Conservation (phyloP, 1,140 invertebrate genomes). For the Achroia grisella region DNA sequence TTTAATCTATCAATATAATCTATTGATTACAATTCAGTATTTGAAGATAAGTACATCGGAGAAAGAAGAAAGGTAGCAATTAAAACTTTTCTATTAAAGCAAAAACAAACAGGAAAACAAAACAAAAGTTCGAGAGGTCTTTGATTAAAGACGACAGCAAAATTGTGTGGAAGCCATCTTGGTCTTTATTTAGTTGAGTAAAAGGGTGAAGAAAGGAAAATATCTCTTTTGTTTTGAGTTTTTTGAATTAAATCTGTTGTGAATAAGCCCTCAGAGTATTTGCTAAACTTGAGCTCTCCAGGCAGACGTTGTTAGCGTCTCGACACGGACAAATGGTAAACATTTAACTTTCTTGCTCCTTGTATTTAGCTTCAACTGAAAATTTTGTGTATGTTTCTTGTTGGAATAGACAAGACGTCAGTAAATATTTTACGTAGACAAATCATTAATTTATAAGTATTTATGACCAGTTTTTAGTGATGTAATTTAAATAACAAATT, state of each 20-base stretch:
- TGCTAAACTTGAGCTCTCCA: constrained; percentile 12
- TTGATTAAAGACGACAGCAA: constrained; percentile 35
- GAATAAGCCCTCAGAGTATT: constrained; percentile 19
- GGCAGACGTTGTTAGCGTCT: constrained; percentile 8
- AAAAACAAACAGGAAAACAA: constrained; percentile 35
- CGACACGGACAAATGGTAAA: constrained; percentile 8
- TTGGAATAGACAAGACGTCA: neutral
- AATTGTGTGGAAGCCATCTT: constrained; percentile 21
- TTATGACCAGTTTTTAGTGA: too few relatives aligned
- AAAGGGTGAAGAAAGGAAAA: constrained; percentile 16
- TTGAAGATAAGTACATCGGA: constrained; percentile 4
- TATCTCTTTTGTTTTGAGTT: constrained; percentile 19
- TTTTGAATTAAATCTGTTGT: constrained; percentile 28
- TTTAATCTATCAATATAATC: constrained; percentile 5
- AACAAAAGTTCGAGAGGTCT: constrained; percentile 28
- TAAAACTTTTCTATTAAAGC: constrained; percentile 38
- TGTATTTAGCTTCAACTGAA: neutral
- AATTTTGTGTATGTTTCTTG: too few relatives aligned
- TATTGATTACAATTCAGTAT: too few relatives aligned
- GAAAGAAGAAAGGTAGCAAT: constrained; percentile 24
- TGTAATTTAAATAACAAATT: too few relatives aligned
- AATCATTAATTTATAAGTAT: too few relatives aligned
- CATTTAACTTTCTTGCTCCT: constrained; percentile 8
- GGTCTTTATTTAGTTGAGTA: constrained; percentile 16
- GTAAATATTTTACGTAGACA: neutral